phyloP scores from a whole-genome alignment of 2,888 invertebrate genomes.

The Orthonevra nobilis region DNA sequence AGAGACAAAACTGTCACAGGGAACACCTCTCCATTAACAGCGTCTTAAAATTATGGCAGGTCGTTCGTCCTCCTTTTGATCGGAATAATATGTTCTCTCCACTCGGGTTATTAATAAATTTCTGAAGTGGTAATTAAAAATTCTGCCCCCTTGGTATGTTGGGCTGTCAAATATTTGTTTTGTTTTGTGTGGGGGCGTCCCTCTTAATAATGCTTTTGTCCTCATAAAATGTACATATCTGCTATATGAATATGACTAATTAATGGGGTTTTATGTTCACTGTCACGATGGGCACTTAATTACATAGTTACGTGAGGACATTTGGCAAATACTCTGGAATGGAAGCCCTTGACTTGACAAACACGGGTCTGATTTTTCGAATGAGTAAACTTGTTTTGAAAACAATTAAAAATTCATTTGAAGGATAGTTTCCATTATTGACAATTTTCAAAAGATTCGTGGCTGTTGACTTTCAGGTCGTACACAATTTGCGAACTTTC shows the following conservation, averaged over 20 bases:
- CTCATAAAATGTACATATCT: slow-evolving; percentile 39
- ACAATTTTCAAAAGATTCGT: no score
- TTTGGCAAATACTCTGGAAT: slow-evolving; percentile 49
- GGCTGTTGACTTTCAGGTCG: no score
- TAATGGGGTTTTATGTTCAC: slow-evolving; percentile 64
- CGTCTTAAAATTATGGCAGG: slow-evolving; percentile 45
- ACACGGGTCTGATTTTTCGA: no score
- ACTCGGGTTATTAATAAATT: slow-evolving; percentile 57
- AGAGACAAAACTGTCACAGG: slow-evolving; percentile 4
- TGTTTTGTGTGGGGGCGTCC: slow-evolving; percentile 11
- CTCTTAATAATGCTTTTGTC: slow-evolving; percentile 47
- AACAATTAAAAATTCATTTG: slow-evolving; percentile 54
- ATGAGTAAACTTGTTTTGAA: slow-evolving; percentile 34
- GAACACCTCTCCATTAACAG: slow-evolving; percentile 34
- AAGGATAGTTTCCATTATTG: no score
- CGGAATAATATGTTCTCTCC: slow-evolving; percentile 43
- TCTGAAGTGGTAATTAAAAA: slow-evolving; percentile 35
- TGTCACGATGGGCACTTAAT: slow-evolving; percentile 68
- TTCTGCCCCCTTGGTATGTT: slow-evolving; percentile 2
- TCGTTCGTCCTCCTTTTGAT: slow-evolving; percentile 4
- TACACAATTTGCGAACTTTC: no score
- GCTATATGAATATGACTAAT: slow-evolving; percentile 53
- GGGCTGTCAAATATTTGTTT: slow-evolving; percentile 38
- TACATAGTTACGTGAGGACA: slow-evolving; percentile 55
- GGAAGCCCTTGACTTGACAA: no score